Percentiles rank a stretch among this genome's conserved stretches.
Conservation (phyloP, 2,888 invertebrate genomes). For the Amitus sp. region DNA sequence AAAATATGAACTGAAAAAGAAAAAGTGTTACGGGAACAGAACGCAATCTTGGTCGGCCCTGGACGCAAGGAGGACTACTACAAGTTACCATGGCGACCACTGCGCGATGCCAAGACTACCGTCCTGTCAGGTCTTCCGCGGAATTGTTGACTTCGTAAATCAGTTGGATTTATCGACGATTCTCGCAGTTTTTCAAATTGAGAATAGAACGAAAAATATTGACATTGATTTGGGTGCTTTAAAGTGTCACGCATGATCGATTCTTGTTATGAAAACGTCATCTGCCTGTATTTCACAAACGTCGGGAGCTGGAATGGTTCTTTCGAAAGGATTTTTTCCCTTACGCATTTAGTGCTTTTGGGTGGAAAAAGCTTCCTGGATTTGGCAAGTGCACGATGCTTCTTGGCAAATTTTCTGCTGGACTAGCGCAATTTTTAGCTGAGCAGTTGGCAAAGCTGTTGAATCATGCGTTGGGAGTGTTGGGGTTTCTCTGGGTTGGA, state of each 20-base stretch:
- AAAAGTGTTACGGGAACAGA: too few species aligned
- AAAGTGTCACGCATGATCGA: conserved; percentile 38
- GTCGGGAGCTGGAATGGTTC: conserved; percentile 36
- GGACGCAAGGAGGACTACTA: conserved; percentile 30
- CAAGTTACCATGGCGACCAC: conserved; percentile 46
- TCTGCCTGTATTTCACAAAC: conserved; percentile 35
- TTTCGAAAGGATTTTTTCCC: conserved; percentile 22
- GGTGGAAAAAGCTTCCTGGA: conserved; percentile 1
- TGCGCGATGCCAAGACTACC: conserved; percentile 38
- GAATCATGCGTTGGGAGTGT: background rate
- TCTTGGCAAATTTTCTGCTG: background rate
- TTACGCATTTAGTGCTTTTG: background rate
- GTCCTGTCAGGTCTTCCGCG: conserved; percentile 30
- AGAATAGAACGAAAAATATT: conserved; percentile 21
- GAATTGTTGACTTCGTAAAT: too few species aligned
- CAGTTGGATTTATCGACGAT: too few species aligned
- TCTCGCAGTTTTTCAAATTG: conserved; percentile 18
- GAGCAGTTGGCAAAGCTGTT: background rate
- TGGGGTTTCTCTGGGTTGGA: too few species aligned
- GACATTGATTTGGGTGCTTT: conserved; percentile 32
- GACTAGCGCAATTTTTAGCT: background rate
- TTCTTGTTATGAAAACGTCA: conserved; percentile 40
- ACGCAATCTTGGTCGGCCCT: conserved; percentile 24
- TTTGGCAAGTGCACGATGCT: background rate
- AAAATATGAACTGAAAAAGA: conserved; percentile 16